phyloP scores from a whole-genome alignment of 1,140 invertebrate genomes.

The Patella vulgata region DNA sequence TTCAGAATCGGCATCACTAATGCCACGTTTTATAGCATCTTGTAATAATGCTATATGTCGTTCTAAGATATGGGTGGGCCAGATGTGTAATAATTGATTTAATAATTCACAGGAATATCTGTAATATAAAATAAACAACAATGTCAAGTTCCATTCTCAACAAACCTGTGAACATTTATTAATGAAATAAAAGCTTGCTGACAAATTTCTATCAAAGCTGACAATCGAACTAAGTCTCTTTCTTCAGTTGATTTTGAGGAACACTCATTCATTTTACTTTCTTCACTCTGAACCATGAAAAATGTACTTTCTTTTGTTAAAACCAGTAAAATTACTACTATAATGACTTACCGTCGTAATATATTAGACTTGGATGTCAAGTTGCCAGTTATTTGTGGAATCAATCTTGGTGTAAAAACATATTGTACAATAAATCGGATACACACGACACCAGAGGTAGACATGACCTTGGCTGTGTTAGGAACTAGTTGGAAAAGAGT shows the following conservation, averaged over 20 bases:
- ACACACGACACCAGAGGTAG: slow-evolving; percentile 86
- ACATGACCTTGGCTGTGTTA: slow-evolving; percentile 96
- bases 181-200: not conserved
- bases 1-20: slow-evolving; percentile 91
- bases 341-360: slow-evolving; percentile 74
- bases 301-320: too few relatives aligned
- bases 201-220: too few relatives aligned
- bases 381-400: slow-evolving; percentile 86
- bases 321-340: too few relatives aligned
- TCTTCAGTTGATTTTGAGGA: not conserved
- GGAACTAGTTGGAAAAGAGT: slow-evolving; percentile 90
- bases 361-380: slow-evolving; percentile 89
- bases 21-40: slow-evolving; percentile 88
- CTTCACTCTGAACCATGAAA: too few relatives aligned
- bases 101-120: slow-evolving; percentile 85
- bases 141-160: not conserved
- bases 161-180: not conserved
- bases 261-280: too few relatives aligned
- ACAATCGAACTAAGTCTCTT: not conserved
- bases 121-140: slow-evolving; percentile 32
- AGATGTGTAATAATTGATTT: slow-evolving; percentile 83
- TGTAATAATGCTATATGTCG: slow-evolving; percentile 81
- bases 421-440: slow-evolving; percentile 90
- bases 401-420: slow-evolving; percentile 84
- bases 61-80: slow-evolving; percentile 85